These are phyloP conservation scores for Pterocles burchelli DNA, from an alignment of 2,113 vertebrate genomes.

Conservation along the genomic window DNA sequence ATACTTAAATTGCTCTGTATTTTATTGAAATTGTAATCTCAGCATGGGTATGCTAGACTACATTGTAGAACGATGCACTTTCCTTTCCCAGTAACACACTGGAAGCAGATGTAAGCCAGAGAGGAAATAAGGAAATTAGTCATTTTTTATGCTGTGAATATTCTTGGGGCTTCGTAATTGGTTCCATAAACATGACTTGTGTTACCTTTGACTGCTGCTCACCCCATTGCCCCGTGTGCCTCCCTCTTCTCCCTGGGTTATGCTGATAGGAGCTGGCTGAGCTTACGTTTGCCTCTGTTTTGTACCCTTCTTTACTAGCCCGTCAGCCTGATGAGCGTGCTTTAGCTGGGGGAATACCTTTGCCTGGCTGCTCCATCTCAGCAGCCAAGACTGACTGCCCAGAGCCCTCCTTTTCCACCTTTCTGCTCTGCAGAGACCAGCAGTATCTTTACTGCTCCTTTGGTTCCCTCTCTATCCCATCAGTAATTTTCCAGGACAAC, in stretches of 20 bases:
- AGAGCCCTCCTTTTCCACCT: neutral
- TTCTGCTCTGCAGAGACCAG: neutral
- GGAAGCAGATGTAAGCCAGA: neutral
- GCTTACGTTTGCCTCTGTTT: neutral
- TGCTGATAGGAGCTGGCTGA: neutral
- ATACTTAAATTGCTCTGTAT: neutral
- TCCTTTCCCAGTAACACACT: neutral
- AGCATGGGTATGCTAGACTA: neutral
- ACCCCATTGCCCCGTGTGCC: accelerated
- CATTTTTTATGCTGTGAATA: neutral
- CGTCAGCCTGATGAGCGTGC: neutral
- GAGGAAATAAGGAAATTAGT: neutral
- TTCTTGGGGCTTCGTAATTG: neutral
- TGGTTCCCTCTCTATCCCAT: neutral
- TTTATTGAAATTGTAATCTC: neutral
- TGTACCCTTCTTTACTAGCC: neutral
- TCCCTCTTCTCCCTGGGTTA: neutral
- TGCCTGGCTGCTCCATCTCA: neutral
- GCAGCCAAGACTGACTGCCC: neutral
- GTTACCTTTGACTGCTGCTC: neutral
- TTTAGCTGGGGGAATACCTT: neutral
- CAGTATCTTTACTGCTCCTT: neutral
- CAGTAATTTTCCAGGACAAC: neutral
- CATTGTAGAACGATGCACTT: neutral
- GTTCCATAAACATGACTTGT: neutral